Conservation (phyloP, 2,797 vertebrate genomes). For the Chanos chanos region DNA sequence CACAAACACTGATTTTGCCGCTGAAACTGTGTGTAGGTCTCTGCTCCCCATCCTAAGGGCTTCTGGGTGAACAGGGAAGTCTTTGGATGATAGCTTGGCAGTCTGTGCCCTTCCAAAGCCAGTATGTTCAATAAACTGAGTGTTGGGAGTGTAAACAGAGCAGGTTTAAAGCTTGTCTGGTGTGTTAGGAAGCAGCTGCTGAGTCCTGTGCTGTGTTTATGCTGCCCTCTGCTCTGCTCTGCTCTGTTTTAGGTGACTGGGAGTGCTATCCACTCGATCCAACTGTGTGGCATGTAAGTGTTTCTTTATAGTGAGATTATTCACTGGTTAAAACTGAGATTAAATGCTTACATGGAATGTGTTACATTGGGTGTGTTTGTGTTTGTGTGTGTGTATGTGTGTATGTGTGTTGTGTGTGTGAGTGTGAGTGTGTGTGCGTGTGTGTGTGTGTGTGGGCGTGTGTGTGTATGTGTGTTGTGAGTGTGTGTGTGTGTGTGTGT, state of each 20-base stretch:
- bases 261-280: slow-evolving; percentile 95
- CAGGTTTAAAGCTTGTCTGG: slow-evolving; percentile 40
- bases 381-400: neutral
- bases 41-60: neutral
- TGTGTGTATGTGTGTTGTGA: slow-evolving; percentile 1
- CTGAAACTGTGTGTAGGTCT: slow-evolving; percentile 16
- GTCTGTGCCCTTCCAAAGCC: slow-evolving; percentile 29
- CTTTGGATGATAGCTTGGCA: slow-evolving; percentile 29
- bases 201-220: slow-evolving; percentile 33
- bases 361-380: neutral
- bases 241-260: slow-evolving; percentile 84
- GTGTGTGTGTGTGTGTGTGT: slow-evolving; percentile 4
- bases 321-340: no score
- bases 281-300: slow-evolving; percentile 92
- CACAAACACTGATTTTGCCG: slow-evolving; percentile 28
- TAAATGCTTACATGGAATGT: neutral
- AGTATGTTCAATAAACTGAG: slow-evolving; percentile 61
- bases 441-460: slow-evolving; percentile 1
- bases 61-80: slow-evolving; percentile 18
- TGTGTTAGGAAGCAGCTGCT: slow-evolving; percentile 51
- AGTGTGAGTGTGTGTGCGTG: neutral
- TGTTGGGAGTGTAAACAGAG: slow-evolving; percentile 56
- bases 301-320: neutral
- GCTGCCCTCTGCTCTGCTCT: slow-evolving; percentile 4
- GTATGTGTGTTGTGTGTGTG: neutral